Conservation (phyloP, 2,797 vertebrate genomes). For the Mus minutoides region DNA sequence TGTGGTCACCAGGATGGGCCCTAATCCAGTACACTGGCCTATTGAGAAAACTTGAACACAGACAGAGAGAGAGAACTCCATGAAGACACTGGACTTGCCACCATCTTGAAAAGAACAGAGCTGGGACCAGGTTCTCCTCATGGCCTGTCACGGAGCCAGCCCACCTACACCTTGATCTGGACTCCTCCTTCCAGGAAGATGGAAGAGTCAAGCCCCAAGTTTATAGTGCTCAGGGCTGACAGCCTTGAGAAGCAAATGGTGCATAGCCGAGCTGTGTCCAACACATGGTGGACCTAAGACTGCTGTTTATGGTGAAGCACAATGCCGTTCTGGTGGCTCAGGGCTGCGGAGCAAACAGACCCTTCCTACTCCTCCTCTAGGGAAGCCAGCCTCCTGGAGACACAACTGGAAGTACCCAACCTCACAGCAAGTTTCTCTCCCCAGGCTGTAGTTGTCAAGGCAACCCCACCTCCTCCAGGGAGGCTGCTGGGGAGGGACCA, state of each 20-base stretch:
- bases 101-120: not conserved
- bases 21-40: not conserved
- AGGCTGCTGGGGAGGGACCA: not conserved
- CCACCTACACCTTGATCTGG: accelerated
- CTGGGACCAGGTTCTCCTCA: not conserved
- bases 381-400: not conserved
- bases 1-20: not conserved
- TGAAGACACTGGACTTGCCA: not conserved
- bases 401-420: not conserved
- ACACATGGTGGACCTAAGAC: not conserved
- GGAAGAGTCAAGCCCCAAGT: too few species aligned
- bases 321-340: not conserved
- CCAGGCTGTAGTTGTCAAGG: not conserved
- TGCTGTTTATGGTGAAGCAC: not conserved
- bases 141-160: not conserved
- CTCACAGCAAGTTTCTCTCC: not conserved
- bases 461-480: constrained; percentile 16
- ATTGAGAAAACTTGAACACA: not conserved
- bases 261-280: not conserved
- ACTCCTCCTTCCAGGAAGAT: too few species aligned
- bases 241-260: too few species aligned
- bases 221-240: too few species aligned
- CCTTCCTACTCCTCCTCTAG: not conserved
- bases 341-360: not conserved
- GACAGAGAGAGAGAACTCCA: not conserved